Evolutionary conservation across 2,113 vertebrate species (phyloP), one percentile per base, ranked within the genome.

Genomic region (Ptychochromis oligacanthus): DNA sequence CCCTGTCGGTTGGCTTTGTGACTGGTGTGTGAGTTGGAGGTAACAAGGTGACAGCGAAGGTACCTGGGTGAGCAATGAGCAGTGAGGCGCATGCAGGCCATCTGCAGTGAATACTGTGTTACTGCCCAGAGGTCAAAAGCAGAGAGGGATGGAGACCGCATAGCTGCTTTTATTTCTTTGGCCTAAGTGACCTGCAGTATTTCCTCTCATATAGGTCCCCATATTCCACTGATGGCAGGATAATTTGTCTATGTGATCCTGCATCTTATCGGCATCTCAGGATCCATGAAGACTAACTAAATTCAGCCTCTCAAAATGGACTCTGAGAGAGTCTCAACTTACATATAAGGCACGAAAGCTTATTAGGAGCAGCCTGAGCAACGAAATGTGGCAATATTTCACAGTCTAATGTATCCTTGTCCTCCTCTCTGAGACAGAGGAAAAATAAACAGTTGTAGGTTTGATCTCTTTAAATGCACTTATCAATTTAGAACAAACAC

Each of bases 1-100:
- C 36, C 87, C 86, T 77, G 83, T 90, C 87, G 80, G 34, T 61
- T 87, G 85, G 78, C 84, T 36, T 5, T 81, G 86, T 81, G 81
- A 87, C 87, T 84, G 67, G 87, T 88, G 79, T 90, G 77, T 85
- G 86, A 89, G 82, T 52, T 20, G 65, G 89, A 70, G 82, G 79
- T 90, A 79, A 89, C 88, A 92, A 91, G 91, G 91, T 93, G 91
- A 93, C 91, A 90, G 88, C 34, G 31, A 77, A 88, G 89, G 87
- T 91, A 93, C 87, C 89, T 94, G 84, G 80, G 64, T 92, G 90
- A 94, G 85, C 89, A 91, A 92, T 92, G 90, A 91, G 92, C 93
- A 93, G 83, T 56, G 89, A 93, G 79, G 93, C 87, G 78, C 91
- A 82, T 72, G 81, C 92, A 49, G 83, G 79, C 94, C 94, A 95